Conservation (phyloP, 2,113 vertebrate genomes). For the Galbula dea region DNA sequence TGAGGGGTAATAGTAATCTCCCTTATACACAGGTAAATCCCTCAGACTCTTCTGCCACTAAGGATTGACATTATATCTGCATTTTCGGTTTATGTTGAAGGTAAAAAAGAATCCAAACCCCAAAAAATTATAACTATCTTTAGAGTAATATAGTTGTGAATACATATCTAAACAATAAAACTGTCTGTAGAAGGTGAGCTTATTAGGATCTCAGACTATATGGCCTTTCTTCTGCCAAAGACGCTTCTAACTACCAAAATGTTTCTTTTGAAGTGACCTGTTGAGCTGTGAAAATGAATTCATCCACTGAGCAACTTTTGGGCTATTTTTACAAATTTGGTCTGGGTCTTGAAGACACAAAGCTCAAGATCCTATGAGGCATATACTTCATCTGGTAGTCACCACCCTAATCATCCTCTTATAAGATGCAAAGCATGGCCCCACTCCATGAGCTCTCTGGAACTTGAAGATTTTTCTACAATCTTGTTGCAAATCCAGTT, state of each 20-base stretch:
- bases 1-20: not conserved
- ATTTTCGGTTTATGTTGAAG: not conserved
- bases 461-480: not conserved
- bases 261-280: not conserved
- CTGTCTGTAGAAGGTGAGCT: not conserved
- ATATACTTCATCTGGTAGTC: not conserved
- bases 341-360: not conserved
- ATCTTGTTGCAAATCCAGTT: not conserved
- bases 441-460: rapidly evolving
- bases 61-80: not conserved
- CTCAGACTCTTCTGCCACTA: not conserved
- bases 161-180: not conserved
- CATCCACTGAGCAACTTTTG: not conserved
- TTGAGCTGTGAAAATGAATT: not conserved
- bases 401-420: not conserved
- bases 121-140: not conserved
- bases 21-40: not conserved
- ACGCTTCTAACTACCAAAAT: not conserved
- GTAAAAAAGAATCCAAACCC: not conserved
- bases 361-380: not conserved
- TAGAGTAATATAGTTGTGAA: not conserved
- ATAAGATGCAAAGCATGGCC: rapidly evolving
- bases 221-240: not conserved
- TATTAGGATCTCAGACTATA: not conserved
- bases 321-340: not conserved